These are phyloP conservation scores for Phasia obesa DNA, from an alignment of 2,888 invertebrate genomes.

Conservation along the genomic window DNA sequence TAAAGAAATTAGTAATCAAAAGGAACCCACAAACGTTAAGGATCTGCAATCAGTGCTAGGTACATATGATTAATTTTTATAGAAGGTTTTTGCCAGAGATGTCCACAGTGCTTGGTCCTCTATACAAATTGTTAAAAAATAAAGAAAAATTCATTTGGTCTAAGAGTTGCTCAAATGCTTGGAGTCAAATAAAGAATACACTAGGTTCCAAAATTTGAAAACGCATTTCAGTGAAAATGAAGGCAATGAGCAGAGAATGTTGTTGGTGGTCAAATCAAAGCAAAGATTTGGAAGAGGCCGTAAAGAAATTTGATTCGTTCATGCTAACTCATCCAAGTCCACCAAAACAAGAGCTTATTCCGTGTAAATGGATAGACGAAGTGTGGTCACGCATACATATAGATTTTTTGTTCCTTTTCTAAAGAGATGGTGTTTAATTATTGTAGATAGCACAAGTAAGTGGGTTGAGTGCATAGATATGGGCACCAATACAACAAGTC, in stretches of 20 bases:
- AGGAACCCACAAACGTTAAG: constrained; percentile 63
- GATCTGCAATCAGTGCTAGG: constrained; percentile 75
- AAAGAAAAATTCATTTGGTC: constrained; percentile 71
- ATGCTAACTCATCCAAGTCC: constrained; percentile 53
- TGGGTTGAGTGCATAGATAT: too few species aligned
- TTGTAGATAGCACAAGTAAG: constrained; percentile 62
- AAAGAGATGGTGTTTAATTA: constrained; percentile 46
- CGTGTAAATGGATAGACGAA: constrained; percentile 44
- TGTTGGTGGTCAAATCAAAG: too few species aligned
- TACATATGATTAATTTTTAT: constrained; percentile 79
- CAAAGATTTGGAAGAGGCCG: constrained; percentile 44
- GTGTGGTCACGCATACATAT: constrained; percentile 57
- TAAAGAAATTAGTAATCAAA: constrained; percentile 36
- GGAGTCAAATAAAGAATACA: constrained; percentile 71
- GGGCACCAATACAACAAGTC: too few species aligned
- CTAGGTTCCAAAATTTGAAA: constrained; percentile 66
- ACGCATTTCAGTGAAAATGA: constrained; percentile 71
- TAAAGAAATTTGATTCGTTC: constrained; percentile 43
- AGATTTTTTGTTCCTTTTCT: constrained; percentile 67
- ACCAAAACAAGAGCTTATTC: constrained; percentile 58
- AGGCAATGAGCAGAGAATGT: constrained; percentile 47
- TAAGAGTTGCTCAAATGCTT: constrained; percentile 71
- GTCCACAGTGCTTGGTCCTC: constrained; percentile 73
- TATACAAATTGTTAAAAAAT: constrained; percentile 74
- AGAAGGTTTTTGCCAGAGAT: constrained; percentile 76